phyloP scores from a whole-genome alignment of 2,113 vertebrate species.

The Ammospiza caudacuta region DNA sequence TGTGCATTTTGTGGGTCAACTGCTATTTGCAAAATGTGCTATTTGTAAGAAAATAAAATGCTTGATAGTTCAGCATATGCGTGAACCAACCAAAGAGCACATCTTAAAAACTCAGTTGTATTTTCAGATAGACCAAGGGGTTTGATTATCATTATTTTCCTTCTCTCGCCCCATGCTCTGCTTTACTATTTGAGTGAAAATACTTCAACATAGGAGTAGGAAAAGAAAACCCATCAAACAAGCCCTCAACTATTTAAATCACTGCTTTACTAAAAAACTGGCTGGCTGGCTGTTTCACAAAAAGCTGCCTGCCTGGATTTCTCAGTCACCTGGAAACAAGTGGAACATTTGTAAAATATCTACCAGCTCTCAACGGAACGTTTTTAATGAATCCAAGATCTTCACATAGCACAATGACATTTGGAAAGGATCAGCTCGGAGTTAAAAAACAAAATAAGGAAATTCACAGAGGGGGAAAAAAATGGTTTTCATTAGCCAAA shows the following conservation, averaged over 20 bases:
- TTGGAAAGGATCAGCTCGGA: slow-evolving; percentile 65
- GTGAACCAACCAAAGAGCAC: background rate
- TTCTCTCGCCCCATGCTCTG: background rate
- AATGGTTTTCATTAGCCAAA: slow-evolving; percentile 43
- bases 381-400: slow-evolving; percentile 67
- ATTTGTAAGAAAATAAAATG: background rate
- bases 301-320: background rate
- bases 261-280: background rate
- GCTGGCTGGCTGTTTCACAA: background rate
- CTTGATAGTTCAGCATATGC: background rate
- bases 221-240: background rate
- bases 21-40: background rate
- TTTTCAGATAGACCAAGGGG: background rate
- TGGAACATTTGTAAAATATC: slow-evolving; percentile 53
- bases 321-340: slow-evolving; percentile 49
- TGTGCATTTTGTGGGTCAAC: background rate
- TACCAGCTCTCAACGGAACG: slow-evolving; percentile 30
- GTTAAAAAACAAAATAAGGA: slow-evolving; percentile 44
- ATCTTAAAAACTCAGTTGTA: background rate
- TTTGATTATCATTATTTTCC: background rate
- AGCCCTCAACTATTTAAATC: background rate
- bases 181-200: background rate
- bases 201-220: background rate
- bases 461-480: slow-evolving; percentile 29
- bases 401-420: slow-evolving; percentile 55